phyloP scores from a whole-genome alignment of 2,797 vertebrate species.

The Crocodylus rhombifer region DNA sequence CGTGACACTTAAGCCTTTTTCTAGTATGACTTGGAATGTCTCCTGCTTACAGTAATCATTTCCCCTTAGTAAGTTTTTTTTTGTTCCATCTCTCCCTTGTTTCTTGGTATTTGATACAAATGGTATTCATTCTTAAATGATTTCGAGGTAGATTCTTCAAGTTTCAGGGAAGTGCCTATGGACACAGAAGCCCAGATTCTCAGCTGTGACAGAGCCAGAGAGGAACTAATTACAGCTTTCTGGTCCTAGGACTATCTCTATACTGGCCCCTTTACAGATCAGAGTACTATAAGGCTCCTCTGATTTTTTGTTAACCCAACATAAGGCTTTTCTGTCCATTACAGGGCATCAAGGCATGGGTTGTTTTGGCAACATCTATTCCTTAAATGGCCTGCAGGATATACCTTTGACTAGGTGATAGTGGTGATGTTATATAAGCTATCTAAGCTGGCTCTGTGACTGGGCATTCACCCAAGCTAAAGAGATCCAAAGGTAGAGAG shows the following conservation, averaged over 20 bases:
- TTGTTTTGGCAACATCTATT: fast-evolving
- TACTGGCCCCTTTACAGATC: not conserved
- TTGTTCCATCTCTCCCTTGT: not conserved
- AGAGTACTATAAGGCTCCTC: fast-evolving
- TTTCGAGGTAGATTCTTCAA: not conserved
- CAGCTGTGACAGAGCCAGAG: not conserved
- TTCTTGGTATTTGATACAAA: fast-evolving
- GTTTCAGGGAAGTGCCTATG: fast-evolving
- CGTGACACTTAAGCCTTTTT: not conserved
- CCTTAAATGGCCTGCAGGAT: fast-evolving
- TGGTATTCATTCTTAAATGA: too few relatives aligned
- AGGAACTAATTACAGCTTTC: not conserved
- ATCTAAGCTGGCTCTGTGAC: fast-evolving
- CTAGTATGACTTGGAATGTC: fast-evolving
- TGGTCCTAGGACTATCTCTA: not conserved
- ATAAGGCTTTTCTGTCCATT: not conserved
- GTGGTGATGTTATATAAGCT: not conserved
- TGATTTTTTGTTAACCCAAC: fast-evolving
- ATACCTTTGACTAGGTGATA: fast-evolving
- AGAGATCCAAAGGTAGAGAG: not conserved
- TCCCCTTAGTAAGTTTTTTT: not conserved
- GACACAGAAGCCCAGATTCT: fast-evolving
- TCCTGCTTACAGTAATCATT: not conserved
- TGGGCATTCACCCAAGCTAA: not conserved
- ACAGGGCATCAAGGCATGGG: fast-evolving